These are phyloP conservation scores for Drosophila limbata DNA, from an alignment of 2,888 invertebrate genomes.

Conservation along the genomic window DNA sequence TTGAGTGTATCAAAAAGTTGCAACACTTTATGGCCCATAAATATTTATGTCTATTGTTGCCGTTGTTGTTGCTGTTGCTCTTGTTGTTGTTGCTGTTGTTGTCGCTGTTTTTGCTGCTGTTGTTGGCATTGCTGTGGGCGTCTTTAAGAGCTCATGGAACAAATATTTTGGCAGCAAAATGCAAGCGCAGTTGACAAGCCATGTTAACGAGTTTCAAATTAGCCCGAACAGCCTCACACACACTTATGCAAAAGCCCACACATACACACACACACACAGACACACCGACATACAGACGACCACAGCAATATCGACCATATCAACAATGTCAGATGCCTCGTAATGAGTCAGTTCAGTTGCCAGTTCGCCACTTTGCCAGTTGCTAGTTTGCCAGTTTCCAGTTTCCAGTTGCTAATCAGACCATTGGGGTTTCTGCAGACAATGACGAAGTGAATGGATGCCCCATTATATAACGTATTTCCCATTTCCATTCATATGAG, in stretches of 20 bases:
- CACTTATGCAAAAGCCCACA: slow-evolving; percentile 1
- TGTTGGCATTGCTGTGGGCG: slow-evolving; percentile 33
- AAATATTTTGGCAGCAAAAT: slow-evolving; percentile 74
- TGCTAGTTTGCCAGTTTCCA: slow-evolving; percentile 18
- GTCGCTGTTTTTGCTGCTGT: slow-evolving; percentile 4
- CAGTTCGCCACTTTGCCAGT: slow-evolving; percentile 41
- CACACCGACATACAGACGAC: neutral
- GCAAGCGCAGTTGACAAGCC: slow-evolving; percentile 67
- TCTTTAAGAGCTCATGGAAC: slow-evolving; percentile 49
- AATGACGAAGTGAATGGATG: slow-evolving; percentile 31
- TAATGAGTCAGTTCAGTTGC: slow-evolving; percentile 29
- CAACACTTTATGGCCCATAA: slow-evolving; percentile 75
- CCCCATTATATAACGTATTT: slow-evolving; percentile 18
- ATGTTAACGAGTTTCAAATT: slow-evolving; percentile 72
- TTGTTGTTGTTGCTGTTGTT: slow-evolving; percentile 19
- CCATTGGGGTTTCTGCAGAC: slow-evolving; percentile 43
- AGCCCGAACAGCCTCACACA: slow-evolving; percentile 41
- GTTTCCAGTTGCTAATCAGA: slow-evolving; percentile 50
- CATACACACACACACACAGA: slow-evolving; percentile 2
- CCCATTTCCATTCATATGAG: neutral
- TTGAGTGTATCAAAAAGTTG: slow-evolving; percentile 73
- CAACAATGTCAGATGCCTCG: slow-evolving; percentile 11
- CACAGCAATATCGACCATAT: neutral
- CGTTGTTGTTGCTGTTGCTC: slow-evolving; percentile 17
- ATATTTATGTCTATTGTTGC: slow-evolving; percentile 66